phyloP scores from a whole-genome alignment of 2,113 vertebrate genomes.

The Gymnarchus niloticus region DNA sequence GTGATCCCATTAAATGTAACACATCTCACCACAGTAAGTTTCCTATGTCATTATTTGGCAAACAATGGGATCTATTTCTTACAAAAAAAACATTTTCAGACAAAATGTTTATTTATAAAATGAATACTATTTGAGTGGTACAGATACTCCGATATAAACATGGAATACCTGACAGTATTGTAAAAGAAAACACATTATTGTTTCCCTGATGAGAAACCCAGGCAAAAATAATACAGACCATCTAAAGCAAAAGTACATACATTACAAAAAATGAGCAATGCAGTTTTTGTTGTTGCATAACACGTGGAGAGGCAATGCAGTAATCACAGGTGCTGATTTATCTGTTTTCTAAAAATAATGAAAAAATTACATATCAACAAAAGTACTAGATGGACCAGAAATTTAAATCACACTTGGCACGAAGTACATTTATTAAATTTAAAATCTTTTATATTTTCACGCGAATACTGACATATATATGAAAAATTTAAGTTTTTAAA shows the following conservation, averaged over 20 bases:
- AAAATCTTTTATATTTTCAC: slow-evolving; percentile 30
- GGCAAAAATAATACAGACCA: not conserved
- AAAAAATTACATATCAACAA: not conserved
- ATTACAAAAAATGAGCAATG: not conserved
- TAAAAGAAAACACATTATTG: not conserved
- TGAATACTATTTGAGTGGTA: not conserved
- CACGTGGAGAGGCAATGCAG: not conserved
- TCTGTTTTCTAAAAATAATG: not conserved
- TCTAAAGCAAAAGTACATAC: not conserved
- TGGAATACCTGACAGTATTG: not conserved
- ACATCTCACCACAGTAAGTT: not conserved
- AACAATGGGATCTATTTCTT: not conserved
- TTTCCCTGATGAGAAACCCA: not conserved
- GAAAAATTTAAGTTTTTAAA: slow-evolving; percentile 29
- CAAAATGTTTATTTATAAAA: not conserved
- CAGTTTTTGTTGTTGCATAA: not conserved
- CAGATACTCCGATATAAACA: not conserved
- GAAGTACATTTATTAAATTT: slow-evolving; percentile 14
- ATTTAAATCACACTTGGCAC: not conserved
- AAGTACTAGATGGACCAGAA: not conserved
- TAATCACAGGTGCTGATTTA: not conserved
- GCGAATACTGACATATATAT: slow-evolving; percentile 23
- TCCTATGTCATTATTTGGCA: not conserved
- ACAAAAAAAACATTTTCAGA: too few relatives aligned
- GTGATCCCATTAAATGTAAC: not conserved